Evolutionary conservation across 2,113 vertebrate species (phyloP).

Genomic region (Crotophaga sulcirostris): DNA sequence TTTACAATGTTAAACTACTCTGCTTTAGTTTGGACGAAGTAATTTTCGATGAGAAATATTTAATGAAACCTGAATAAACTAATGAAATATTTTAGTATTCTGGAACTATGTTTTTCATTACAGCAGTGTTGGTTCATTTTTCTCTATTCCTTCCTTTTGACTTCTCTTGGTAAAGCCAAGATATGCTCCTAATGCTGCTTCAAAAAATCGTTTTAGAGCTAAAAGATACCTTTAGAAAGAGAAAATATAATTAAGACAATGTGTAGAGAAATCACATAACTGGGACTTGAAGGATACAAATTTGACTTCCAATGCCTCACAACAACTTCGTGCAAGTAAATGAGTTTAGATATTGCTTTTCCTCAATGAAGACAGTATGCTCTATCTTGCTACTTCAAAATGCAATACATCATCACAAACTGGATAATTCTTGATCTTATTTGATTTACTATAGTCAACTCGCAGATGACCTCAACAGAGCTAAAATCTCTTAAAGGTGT

Average conservation of each 20-base stretch:
- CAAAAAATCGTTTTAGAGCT: neutral
- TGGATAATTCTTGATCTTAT: neutral
- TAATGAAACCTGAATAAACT: neutral
- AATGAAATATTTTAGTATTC: neutral
- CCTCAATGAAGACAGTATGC: neutral
- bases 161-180: neutral
- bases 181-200: neutral
- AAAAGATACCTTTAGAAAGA: neutral
- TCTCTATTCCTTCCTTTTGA: neutral
- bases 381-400: neutral
- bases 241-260: neutral
- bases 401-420: neutral
- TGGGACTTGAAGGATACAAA: neutral
- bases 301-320: neutral
- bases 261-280: neutral
- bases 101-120: neutral
- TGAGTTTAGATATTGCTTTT: neutral
- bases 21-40: neutral
- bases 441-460: neutral
- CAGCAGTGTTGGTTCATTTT: neutral
- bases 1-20: neutral
- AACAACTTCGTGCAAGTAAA: neutral
- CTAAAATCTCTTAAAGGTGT: neutral
- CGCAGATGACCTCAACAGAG: neutral
- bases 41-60: neutral